Evolutionary conservation across 2,888 invertebrate species (phyloP).

Genomic region (Aethes cnicana): DNA sequence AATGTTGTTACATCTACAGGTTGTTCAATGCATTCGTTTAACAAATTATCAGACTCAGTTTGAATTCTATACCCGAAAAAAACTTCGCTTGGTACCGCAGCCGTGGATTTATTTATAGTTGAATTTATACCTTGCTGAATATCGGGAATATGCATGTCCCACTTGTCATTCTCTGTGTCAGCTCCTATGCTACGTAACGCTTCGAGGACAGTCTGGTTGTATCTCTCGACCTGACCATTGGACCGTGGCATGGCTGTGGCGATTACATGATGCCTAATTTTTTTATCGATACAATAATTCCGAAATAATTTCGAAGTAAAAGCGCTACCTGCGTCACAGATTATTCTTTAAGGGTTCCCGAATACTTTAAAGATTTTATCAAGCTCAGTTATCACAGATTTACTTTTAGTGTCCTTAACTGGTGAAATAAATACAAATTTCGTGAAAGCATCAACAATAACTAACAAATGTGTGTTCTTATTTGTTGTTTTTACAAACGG

Average conservation of each 20-base stretch:
- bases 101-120: conserved; percentile 33
- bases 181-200: not conserved
- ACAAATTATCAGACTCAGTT: conserved; percentile 26
- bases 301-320: conserved; percentile 38
- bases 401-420: conserved; percentile 33
- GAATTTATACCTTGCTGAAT: conserved; percentile 4
- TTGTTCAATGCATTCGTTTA: conserved; percentile 7
- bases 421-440: conserved; percentile 45
- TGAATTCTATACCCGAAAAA: conserved; percentile 35
- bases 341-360: conserved; percentile 36
- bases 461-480: conserved; percentile 36
- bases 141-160: not conserved
- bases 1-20: conserved; percentile 31
- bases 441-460: conserved; percentile 42
- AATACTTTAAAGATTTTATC: conserved; percentile 38
- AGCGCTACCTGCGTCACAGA: conserved; percentile 38
- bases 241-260: not conserved
- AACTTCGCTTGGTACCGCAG: conserved; percentile 34
- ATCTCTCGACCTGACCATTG: not conserved
- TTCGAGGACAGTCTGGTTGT: not conserved
- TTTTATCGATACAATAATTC: conserved; percentile 30
- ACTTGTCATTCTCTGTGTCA: not conserved
- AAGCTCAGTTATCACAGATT: conserved; percentile 33
- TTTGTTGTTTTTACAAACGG: conserved; percentile 17
- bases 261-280: conserved; percentile 28